A percentile compares a stretch with the other conserved stretches of the same genome.
These are phyloP conservation scores for Stylophora pistillata DNA, from an alignment of 64 coral and sea anemone genomes.

Conservation along the genomic window DNA sequence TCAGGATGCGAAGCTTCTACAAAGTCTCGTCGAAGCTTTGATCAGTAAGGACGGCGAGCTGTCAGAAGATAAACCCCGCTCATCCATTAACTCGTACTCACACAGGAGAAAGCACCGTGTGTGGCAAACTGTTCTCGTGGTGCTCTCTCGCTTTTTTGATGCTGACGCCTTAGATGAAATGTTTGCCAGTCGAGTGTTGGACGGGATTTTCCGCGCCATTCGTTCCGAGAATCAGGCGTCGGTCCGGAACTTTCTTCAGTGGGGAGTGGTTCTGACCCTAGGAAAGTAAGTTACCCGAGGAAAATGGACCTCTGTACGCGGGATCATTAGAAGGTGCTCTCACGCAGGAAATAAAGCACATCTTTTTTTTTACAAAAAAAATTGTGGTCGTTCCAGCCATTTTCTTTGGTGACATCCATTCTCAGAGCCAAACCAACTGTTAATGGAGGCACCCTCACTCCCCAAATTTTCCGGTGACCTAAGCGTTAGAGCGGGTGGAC, in stretches of 20 bases:
- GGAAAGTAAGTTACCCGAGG: slow-evolving; percentile 11
- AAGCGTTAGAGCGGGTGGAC: too few relatives aligned
- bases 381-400: too few relatives aligned
- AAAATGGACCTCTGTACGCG: not conserved
- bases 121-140: slow-evolving; percentile 70
- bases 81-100: slow-evolving; percentile 71
- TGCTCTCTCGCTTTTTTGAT: slow-evolving; percentile 43
- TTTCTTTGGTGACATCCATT: too few relatives aligned
- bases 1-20: slow-evolving; percentile 32
- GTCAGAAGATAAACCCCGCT: slow-evolving; percentile 34
- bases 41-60: slow-evolving; percentile 60
- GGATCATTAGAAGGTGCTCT: too few relatives aligned
- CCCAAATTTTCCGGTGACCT: too few relatives aligned
- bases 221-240: slow-evolving; percentile 76
- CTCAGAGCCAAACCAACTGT: too few relatives aligned
- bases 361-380: too few relatives aligned
- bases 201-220: slow-evolving; percentile 52
- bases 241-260: slow-evolving; percentile 79
- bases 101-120: slow-evolving; percentile 81
- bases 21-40: slow-evolving; percentile 34
- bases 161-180: not conserved
- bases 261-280: slow-evolving; percentile 59
- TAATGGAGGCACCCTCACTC: too few relatives aligned
- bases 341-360: too few relatives aligned
- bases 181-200: slow-evolving; percentile 46